Conservation (phyloP, 2,888 invertebrate species). For the Tipula lateralis region DNA sequence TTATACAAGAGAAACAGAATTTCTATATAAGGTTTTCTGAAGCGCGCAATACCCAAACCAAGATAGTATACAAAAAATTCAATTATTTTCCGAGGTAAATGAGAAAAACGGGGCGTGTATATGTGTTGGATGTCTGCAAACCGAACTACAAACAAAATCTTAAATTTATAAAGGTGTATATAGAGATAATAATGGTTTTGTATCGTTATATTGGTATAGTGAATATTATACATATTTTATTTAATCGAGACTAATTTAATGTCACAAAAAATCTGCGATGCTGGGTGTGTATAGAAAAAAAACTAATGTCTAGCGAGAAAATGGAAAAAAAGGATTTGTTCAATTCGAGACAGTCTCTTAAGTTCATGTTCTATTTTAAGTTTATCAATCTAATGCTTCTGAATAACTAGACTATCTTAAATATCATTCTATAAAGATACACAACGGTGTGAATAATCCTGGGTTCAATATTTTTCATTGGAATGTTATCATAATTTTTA, state of each 20-base stretch:
- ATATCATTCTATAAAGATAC: not conserved
- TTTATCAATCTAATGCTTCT: not conserved
- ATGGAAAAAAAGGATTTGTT: not conserved
- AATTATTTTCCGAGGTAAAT: not conserved
- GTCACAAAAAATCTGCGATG: not conserved
- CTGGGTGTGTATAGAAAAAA: too few relatives aligned
- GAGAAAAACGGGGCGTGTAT: not conserved
- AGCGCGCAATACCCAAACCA: not conserved
- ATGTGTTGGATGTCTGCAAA: not conserved
- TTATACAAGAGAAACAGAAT: not conserved
- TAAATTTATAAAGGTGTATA: not conserved
- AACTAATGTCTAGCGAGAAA: too few relatives aligned
- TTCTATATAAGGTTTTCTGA: not conserved
- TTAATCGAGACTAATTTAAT: slow-evolving; percentile 19
- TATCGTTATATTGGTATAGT: not conserved
- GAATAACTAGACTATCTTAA: not conserved
- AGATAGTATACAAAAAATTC: not conserved
- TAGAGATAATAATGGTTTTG: not conserved
- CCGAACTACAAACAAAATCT: not conserved
- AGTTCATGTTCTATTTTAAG: not conserved
- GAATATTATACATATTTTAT: not conserved
- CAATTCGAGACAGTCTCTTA: not conserved
- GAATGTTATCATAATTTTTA: not conserved
- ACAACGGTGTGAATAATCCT: not conserved
- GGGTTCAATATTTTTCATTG: not conserved